A percentile compares a stretch with the other conserved stretches of the same genome.
Evolutionary conservation across 2,888 invertebrate genomes (phyloP).

Genomic region (Allolobophora icterica): DNA sequence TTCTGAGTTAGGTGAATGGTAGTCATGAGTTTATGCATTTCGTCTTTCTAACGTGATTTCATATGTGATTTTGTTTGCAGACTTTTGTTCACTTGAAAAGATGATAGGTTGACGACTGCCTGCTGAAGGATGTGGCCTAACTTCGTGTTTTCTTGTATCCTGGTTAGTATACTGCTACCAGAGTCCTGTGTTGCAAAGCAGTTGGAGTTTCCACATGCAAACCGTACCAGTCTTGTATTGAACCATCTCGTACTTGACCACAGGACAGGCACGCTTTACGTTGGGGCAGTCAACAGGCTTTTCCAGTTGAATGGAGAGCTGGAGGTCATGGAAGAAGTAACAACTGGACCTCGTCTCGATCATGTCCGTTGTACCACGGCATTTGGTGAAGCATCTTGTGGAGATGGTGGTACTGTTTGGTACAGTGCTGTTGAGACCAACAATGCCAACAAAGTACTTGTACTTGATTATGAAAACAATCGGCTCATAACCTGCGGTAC

Average conservation of each 20-base stretch:
- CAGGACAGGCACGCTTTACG: slow-evolving; percentile 14
- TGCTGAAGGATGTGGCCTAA: neutral
- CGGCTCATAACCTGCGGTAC: slow-evolving; percentile 61
- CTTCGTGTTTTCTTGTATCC: neutral
- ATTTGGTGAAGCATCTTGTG: slow-evolving; percentile 33
- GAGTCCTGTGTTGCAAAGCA: neutral
- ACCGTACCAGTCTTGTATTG: neutral
- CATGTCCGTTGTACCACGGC: slow-evolving; percentile 33
- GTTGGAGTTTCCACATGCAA: neutral
- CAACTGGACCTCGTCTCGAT: slow-evolving; percentile 42
- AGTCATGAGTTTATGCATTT: neutral
- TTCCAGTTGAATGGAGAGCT: slow-evolving; percentile 7
- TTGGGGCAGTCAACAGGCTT: slow-evolving; percentile 24
- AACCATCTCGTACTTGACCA: neutral
- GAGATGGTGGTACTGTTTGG: slow-evolving; percentile 29
- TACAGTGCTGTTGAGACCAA: slow-evolving; percentile 46
- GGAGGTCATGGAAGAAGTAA: slow-evolving; percentile 30
- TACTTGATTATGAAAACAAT: slow-evolving; percentile 53
- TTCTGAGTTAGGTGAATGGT: neutral
- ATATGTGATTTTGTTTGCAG: neutral
- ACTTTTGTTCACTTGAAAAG: neutral
- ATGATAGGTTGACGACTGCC: neutral
- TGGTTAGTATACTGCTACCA: neutral
- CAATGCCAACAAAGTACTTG: slow-evolving; percentile 59
- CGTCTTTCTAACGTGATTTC: neutral